A percentile compares a stretch with the other conserved stretches of the same genome.
phyloP scores from a whole-genome alignment of 2,113 vertebrate species.

The Regulus satrapa region DNA sequence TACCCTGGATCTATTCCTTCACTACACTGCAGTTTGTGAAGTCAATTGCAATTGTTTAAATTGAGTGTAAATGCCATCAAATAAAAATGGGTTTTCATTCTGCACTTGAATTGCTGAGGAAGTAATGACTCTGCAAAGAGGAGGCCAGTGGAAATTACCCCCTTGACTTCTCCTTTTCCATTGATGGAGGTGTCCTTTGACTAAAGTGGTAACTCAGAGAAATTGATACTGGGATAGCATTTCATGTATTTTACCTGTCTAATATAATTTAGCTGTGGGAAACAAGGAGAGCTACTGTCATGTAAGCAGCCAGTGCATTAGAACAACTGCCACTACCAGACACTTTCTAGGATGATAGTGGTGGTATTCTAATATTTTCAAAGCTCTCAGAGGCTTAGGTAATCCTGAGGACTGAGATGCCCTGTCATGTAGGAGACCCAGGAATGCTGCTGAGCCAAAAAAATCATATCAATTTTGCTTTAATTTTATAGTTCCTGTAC shows the following conservation, averaged over 20 bases:
- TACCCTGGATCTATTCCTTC: not conserved
- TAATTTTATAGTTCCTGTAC: not conserved
- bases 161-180: not conserved
- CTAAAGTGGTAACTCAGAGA: slow-evolving; percentile 21
- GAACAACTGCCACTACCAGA: not conserved
- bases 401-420: not conserved
- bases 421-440: not conserved
- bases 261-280: slow-evolving; percentile 8
- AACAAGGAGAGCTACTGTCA: not conserved
- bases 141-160: slow-evolving; percentile 27
- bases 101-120: not conserved
- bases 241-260: slow-evolving; percentile 48
- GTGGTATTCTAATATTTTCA: not conserved
- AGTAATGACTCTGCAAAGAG: not conserved
- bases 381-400: not conserved
- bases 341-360: not conserved
- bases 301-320: slow-evolving; percentile 8
- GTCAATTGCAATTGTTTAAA: not conserved
- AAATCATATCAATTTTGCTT: not conserved
- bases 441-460: not conserved
- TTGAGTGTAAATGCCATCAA: not conserved
- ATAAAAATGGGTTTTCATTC: slow-evolving; percentile 18
- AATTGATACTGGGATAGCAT: slow-evolving; percentile 23
- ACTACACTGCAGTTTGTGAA: not conserved
- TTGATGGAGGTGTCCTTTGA: slow-evolving; percentile 9